Conservation (phyloP, 2,888 invertebrate genomes). For the Drosophila meridiana region DNA sequence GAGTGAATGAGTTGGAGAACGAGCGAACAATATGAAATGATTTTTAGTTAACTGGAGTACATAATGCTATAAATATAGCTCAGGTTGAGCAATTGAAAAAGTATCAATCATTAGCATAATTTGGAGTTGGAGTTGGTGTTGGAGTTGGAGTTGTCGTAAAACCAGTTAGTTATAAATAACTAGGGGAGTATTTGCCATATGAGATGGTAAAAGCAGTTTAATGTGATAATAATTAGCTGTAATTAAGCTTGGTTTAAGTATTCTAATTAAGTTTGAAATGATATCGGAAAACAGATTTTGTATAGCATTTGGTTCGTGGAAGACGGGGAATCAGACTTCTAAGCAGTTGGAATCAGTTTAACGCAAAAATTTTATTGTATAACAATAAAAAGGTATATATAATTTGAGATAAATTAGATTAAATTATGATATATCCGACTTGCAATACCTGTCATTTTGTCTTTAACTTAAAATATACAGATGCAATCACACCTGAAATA, state of each 20-base stretch:
- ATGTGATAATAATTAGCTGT: not conserved
- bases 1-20: constrained; percentile 23
- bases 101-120: not conserved
- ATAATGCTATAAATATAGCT: constrained; percentile 5
- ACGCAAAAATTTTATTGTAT: too few species aligned
- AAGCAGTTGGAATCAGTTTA: too few species aligned
- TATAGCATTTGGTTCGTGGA: too few species aligned
- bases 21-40: constrained; percentile 42
- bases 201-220: not conserved
- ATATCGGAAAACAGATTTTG: not conserved
- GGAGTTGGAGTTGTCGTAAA: not conserved
- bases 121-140: not conserved
- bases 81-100: constrained; percentile 12
- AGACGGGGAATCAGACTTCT: too few species aligned
- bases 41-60: constrained; percentile 37
- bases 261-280: not conserved
- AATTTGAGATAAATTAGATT: too few species aligned
- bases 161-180: constrained; percentile 1
- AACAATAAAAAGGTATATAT: too few species aligned
- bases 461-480: too few species aligned
- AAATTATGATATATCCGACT: too few species aligned
- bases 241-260: not conserved
- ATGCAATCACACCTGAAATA: too few species aligned
- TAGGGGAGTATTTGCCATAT: not conserved
- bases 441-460: too few species aligned